phyloP scores from a whole-genome alignment of 2,797 vertebrate genomes.

The Parauchenoglanis ngamensis region DNA sequence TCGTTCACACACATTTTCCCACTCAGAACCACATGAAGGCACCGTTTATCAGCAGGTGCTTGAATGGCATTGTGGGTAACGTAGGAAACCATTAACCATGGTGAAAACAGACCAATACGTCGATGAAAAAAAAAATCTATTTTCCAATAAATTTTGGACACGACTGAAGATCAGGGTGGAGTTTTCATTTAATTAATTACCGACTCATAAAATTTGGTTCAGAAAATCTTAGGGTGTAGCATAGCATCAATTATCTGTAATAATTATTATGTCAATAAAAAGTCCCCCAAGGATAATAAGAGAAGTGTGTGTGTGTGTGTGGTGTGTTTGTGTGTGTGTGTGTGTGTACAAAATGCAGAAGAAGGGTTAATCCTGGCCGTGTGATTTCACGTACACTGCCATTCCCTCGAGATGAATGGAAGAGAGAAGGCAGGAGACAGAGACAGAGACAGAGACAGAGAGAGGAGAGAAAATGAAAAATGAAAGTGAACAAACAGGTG shows the following conservation, averaged over 20 bases:
- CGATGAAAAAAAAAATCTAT: too few relatives aligned
- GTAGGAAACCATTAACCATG: background rate
- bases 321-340: conserved; percentile 18
- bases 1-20: too few relatives aligned
- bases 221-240: background rate
- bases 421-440: conserved; percentile 30
- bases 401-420: conserved; percentile 41
- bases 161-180: background rate
- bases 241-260: background rate
- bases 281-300: background rate
- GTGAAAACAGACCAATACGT: background rate
- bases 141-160: too few relatives aligned
- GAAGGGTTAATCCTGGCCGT: background rate
- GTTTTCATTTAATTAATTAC: background rate
- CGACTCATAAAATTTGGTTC: background rate
- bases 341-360: conserved; percentile 28
- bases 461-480: background rate
- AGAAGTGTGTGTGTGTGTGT: conserved; percentile 6
- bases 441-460: background rate
- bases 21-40: too few relatives aligned
- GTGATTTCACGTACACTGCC: background rate
- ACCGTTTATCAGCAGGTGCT: background rate
- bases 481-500: conserved; percentile 13
- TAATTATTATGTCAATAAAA: background rate
- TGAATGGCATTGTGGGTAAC: background rate